A percentile compares a stretch with the other conserved stretches of the same genome.
Conservation (phyloP, 2,113 vertebrate species). For the Tapirus terrestris region DNA sequence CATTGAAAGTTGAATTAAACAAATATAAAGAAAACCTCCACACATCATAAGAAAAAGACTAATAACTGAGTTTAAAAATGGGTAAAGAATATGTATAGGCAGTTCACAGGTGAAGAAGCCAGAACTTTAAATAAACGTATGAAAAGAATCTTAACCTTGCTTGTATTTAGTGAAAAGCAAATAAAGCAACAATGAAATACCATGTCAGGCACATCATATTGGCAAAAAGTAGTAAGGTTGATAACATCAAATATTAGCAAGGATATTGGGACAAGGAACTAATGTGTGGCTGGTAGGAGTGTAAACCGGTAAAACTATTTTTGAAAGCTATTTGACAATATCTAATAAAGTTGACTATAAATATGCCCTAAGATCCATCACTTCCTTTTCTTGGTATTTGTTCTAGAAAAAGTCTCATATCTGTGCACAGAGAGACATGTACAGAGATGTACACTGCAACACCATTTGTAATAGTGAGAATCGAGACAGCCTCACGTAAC, state of each 20-base stretch:
- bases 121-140: not conserved
- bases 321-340: conserved; percentile 4
- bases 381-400: conserved; percentile 27
- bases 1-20: conserved; percentile 15
- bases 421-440: not conserved
- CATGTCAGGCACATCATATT: not conserved
- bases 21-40: not conserved
- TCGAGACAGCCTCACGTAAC: not conserved
- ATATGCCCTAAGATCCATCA: not conserved
- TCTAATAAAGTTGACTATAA: not conserved
- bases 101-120: not conserved
- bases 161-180: not conserved
- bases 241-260: not conserved
- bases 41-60: not conserved
- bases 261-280: not conserved
- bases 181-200: not conserved
- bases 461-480: not conserved
- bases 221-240: not conserved
- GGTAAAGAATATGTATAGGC: not conserved
- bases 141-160: not conserved
- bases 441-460: not conserved
- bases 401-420: not conserved
- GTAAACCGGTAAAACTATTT: not conserved
- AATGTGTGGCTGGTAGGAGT: not conserved
- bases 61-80: not conserved